Conservation (phyloP, 2,888 invertebrate genomes). For the Cynaeus angustus region DNA sequence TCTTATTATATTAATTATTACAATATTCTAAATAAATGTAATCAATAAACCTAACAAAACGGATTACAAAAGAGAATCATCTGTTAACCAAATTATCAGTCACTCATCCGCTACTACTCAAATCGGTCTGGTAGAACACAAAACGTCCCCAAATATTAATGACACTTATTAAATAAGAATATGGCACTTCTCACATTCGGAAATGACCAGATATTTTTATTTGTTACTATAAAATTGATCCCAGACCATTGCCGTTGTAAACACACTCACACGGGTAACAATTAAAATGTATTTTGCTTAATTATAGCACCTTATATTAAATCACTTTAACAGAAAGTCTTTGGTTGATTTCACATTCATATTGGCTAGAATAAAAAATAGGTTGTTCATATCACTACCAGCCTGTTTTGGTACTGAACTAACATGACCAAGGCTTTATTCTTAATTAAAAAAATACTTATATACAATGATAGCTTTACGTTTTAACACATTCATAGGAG, state of each 20-base stretch:
- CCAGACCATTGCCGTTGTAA: constrained; percentile 35
- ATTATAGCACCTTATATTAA: constrained; percentile 61
- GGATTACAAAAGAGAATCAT: constrained; percentile 44
- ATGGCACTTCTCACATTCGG: constrained; percentile 42
- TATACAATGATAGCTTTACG: constrained; percentile 8
- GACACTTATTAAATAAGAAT: constrained; percentile 9
- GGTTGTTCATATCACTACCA: constrained; percentile 32
- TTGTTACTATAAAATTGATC: constrained; percentile 15
- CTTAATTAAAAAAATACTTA: constrained; percentile 5
- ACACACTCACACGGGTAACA: constrained; percentile 29
- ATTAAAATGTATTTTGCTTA: constrained; percentile 40
- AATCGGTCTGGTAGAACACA: constrained; percentile 20
- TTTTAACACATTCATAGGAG: background rate
- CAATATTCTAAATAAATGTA: constrained; percentile 47
- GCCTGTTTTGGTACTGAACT: constrained; percentile 20
- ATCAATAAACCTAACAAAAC: constrained; percentile 49
- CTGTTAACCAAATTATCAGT: constrained; percentile 18
- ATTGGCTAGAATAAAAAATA: constrained; percentile 38
- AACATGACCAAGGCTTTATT: constrained; percentile 41
- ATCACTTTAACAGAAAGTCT: constrained; percentile 61
- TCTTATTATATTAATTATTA: constrained; percentile 56
- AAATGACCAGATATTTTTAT: background rate
- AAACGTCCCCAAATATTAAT: background rate
- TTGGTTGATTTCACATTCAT: constrained; percentile 56
- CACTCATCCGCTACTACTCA: constrained; percentile 3